Evolutionary conservation across 2,797 vertebrate species (phyloP).

Genomic region (Mycteria americana): DNA sequence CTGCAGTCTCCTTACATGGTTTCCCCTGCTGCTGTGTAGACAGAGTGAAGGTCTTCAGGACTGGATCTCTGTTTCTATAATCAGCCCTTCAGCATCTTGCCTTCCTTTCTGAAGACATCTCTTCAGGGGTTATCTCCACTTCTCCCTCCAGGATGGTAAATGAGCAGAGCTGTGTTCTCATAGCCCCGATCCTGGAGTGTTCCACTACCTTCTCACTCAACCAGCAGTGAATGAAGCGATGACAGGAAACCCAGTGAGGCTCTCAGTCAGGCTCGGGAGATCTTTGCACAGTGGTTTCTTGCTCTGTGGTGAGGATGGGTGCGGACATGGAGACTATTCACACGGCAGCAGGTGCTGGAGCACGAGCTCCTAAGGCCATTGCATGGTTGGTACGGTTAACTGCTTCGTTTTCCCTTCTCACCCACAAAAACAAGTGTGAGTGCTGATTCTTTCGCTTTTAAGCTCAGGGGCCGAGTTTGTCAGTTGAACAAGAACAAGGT

Average conservation of each 20-base stretch:
- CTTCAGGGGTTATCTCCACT: neutral
- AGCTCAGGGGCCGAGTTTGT: neutral
- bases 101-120: neutral
- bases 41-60: neutral
- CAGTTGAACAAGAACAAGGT: neutral
- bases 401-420: neutral
- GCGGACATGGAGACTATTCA: neutral
- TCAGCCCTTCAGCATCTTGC: neutral
- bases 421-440: neutral
- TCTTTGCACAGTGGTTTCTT: neutral
- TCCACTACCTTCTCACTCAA: neutral
- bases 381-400: fast-evolving
- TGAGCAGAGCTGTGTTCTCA: neutral
- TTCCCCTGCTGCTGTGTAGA: neutral
- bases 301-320: neutral
- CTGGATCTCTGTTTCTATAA: neutral
- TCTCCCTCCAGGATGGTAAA: neutral
- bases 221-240: fast-evolving
- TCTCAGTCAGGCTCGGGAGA: fast-evolving
- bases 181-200: neutral
- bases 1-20: neutral
- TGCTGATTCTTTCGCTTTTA: neutral
- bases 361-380: fast-evolving
- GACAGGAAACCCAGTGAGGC: neutral
- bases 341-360: neutral